These are phyloP conservation scores for Cryptus viduatorius DNA, from an alignment of 2,888 invertebrate genomes.

Conservation along the genomic window DNA sequence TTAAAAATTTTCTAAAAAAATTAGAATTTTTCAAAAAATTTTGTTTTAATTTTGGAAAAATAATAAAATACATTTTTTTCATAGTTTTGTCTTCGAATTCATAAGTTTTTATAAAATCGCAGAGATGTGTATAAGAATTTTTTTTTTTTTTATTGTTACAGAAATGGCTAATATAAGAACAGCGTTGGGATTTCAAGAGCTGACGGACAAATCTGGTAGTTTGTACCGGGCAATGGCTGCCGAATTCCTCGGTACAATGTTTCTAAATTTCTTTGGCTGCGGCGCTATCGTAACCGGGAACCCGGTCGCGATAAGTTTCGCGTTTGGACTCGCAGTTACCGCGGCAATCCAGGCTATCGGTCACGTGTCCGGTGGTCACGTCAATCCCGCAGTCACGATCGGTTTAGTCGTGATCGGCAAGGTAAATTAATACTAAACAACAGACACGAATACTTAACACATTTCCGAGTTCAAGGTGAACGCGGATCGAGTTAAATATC, in stretches of 20 bases:
- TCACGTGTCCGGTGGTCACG: slow-evolving; percentile 95
- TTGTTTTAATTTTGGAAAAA: no score
- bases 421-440: slow-evolving; percentile 78
- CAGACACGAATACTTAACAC: slow-evolving; percentile 11
- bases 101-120: not conserved
- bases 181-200: slow-evolving; percentile 90
- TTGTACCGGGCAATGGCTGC: slow-evolving; percentile 94
- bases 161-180: slow-evolving; percentile 88
- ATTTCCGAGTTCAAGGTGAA: slow-evolving; percentile 22
- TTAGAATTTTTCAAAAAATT: no score
- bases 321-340: slow-evolving; percentile 95
- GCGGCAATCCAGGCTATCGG: slow-evolving; percentile 93
- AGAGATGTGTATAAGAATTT: not conserved
- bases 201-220: slow-evolving; percentile 89
- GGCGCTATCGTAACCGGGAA: slow-evolving; percentile 88
- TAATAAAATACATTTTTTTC: not conserved
- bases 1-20: no score
- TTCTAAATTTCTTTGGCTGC: slow-evolving; percentile 96
- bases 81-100: not conserved
- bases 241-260: slow-evolving; percentile 94
- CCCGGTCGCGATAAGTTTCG: slow-evolving; percentile 91
- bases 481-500: not conserved
- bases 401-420: slow-evolving; percentile 93
- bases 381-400: slow-evolving; percentile 96
- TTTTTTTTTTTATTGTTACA: slow-evolving; percentile 59